These are phyloP conservation scores for Melanotaenia maccullochi DNA, from an alignment of 2,797 vertebrate genomes.

Conservation along the genomic window DNA sequence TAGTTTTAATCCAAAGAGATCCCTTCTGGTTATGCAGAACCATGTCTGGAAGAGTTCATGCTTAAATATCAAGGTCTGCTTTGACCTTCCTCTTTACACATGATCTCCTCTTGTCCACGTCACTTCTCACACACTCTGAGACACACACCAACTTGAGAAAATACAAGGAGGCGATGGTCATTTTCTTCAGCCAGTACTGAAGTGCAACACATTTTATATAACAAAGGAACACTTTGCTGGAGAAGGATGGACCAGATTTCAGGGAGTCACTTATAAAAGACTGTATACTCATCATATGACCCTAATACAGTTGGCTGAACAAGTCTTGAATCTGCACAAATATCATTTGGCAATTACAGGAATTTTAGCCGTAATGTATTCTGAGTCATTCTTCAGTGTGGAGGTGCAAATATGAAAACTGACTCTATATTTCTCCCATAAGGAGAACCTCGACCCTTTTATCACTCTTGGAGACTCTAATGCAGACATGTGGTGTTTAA, in stretches of 20 bases:
- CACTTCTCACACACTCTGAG: not conserved
- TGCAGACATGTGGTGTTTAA: no score
- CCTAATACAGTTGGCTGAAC: not conserved
- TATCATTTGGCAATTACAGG: no score
- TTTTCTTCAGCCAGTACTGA: not conserved
- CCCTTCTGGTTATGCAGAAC: not conserved
- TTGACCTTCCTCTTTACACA: constrained; percentile 62
- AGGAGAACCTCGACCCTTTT: no score
- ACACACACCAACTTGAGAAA: not conserved
- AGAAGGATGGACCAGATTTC: no score
- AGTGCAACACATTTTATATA: not conserved
- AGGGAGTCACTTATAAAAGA: no score
- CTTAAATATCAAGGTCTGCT: constrained; percentile 33
- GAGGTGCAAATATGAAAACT: no score
- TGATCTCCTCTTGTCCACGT: not conserved
- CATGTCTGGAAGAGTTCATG: constrained; percentile 27
- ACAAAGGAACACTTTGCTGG: not conserved
- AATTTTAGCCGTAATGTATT: no score
- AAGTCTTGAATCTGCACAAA: not conserved
- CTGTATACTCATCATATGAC: no score
- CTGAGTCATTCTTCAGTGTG: no score
- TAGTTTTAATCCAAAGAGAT: no score
- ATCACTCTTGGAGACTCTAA: no score
- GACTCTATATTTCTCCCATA: no score
- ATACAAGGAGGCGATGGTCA: not conserved